These are phyloP conservation scores for Platygyra sinensis DNA, from an alignment of 64 coral and sea anemone species.

Conservation along the genomic window DNA sequence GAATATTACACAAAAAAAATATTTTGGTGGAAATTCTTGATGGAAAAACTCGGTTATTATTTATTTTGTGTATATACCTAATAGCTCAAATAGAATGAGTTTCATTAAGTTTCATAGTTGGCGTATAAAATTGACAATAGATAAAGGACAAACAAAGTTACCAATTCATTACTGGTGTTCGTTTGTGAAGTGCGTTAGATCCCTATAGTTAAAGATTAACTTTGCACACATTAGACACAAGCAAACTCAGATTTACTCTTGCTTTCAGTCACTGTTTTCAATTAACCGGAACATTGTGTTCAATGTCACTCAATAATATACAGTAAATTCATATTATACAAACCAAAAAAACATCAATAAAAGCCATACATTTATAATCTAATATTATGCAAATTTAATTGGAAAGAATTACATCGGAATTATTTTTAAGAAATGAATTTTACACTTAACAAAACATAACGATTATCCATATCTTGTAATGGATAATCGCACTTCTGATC, in stretches of 20 bases:
- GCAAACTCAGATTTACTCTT: background rate
- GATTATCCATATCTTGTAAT: no score
- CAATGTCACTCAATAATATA: background rate
- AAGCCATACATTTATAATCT: background rate
- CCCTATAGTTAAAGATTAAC: background rate
- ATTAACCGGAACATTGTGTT: background rate
- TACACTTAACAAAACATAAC: no score
- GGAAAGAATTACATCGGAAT: background rate
- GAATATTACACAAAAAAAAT: no score
- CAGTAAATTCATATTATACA: background rate
- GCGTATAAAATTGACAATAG: background rate
- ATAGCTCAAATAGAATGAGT: no score
- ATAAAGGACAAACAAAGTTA: background rate
- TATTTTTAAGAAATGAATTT: background rate
- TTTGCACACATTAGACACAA: background rate
- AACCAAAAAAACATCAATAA: background rate
- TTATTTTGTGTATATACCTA: no score
- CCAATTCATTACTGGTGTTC: background rate
- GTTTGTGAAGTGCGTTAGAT: background rate
- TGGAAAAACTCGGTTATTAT: no score
- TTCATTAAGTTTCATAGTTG: no score
- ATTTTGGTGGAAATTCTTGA: no score
- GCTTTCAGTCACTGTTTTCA: background rate
- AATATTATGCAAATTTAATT: background rate
- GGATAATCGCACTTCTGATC: no score